Conservation (phyloP, 2,888 invertebrate species). For the Cantharis nigra region DNA sequence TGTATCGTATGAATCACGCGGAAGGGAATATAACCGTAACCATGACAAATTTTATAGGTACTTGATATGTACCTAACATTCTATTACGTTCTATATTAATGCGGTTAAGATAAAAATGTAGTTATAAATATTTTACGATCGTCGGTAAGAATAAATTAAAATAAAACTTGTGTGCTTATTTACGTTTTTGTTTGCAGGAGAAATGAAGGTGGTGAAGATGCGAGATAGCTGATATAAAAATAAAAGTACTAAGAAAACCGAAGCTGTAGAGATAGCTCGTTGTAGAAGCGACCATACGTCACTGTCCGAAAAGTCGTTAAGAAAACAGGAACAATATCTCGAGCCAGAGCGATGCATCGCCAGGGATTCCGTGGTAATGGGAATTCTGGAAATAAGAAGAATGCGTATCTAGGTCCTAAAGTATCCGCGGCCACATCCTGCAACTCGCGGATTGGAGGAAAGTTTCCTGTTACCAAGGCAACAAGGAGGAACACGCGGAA, state of each 20-base stretch:
- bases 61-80: not conserved
- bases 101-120: not conserved
- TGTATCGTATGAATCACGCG: slow-evolving; percentile 11
- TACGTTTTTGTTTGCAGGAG: slow-evolving; percentile 24
- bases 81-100: not conserved
- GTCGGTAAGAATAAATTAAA: not conserved
- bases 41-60: slow-evolving; percentile 28
- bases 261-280: slow-evolving; percentile 17
- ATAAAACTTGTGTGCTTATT: not conserved
- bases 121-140: not conserved
- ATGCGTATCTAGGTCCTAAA: slow-evolving; percentile 51
- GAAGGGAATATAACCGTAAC: slow-evolving; percentile 24
- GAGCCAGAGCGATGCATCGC: slow-evolving; percentile 51
- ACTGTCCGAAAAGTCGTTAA: slow-evolving; percentile 52
- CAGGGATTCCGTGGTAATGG: slow-evolving; percentile 53
- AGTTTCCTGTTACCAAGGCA: slow-evolving; percentile 51
- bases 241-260: slow-evolving; percentile 25
- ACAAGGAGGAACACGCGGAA: slow-evolving; percentile 54
- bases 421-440: slow-evolving; percentile 53
- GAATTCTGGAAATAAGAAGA: slow-evolving; percentile 52
- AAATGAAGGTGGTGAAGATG: slow-evolving; percentile 16
- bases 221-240: slow-evolving; percentile 20
- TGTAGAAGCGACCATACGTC: slow-evolving; percentile 42
- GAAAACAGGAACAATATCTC: slow-evolving; percentile 54
- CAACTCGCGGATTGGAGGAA: slow-evolving; percentile 53